Conservation (phyloP, 2,797 vertebrate genomes). For the Mus minutoides region DNA sequence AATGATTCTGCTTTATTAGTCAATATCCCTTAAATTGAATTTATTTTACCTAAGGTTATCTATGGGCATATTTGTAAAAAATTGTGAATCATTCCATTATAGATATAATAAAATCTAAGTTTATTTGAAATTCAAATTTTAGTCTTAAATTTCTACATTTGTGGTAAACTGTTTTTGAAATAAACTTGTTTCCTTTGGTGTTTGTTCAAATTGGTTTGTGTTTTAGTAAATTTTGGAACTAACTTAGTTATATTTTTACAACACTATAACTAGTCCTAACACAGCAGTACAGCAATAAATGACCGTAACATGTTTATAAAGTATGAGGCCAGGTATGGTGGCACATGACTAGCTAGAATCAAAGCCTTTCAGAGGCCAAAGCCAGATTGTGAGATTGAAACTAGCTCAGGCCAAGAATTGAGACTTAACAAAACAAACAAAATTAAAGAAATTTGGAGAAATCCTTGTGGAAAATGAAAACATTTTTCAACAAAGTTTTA, state of each 20-base stretch:
- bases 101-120: not conserved
- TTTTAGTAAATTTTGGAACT: not conserved
- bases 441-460: not conserved
- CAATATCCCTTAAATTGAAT: not conserved
- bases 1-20: not conserved
- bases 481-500: conserved; percentile 13
- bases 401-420: not conserved
- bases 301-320: conserved; percentile 26
- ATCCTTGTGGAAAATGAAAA: not conserved
- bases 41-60: not conserved
- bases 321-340: not conserved
- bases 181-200: not conserved
- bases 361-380: not conserved
- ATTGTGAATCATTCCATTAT: not conserved
- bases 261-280: not conserved
- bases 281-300: not conserved
- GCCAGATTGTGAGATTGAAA: not conserved
- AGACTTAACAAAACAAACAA: not conserved
- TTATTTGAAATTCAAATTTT: conserved; percentile 25
- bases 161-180: not conserved
- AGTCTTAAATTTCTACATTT: not conserved
- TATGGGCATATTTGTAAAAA: not conserved
- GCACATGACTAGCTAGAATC: not conserved
- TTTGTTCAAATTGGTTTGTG: not conserved
- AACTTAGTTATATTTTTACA: not conserved